Evolutionary conservation across 2,113 vertebrate genomes (phyloP), one percentile per base, ranked within the genome.

Genomic region (Odocoileus virginianus): DNA sequence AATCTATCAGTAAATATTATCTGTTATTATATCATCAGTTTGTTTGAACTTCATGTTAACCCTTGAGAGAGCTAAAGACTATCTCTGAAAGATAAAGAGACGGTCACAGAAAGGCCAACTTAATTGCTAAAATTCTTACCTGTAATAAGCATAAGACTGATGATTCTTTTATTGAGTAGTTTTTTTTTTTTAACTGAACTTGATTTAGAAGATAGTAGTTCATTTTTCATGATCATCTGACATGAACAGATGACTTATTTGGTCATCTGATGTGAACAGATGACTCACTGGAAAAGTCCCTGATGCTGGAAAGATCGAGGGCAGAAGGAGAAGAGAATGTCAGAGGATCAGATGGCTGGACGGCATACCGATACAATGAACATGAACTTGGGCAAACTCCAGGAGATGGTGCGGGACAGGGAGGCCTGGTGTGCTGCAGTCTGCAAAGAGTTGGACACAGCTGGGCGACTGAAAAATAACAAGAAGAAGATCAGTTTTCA

Each of bases 101-200:
- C 0, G 25, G 84, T 3, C 3, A 86, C 7, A 86, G 23, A 36
- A 85, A 87, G 36, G 47, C 14, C 33, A 94, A 89, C 3, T 64
- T 94, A 54, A 54, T 25, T 67, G 28, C 8, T 64, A 7, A 50
- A 74, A 60, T 67, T 83, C 25, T 60, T 94, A 60, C 28, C 2
- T 78, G 3, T 45, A 81, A 5, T 27, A 76, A 14, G 6, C 47
- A 3, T 25, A 90, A 95, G 57, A 47, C 23, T 47, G 47, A 79
- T 21, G 19, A 6, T 45, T 92, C 82, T 82, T 91, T 89, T 87
- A 78, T n/a, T 4, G 52, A 83, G 28, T 30, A 76, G 33, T 67
- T 58, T 94, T 87, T 91, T 76, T 89, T 90, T 54, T 58, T 33
- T 74, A 58, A 78, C 11, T 16, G 23, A 93, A 30, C 6, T 21